These are phyloP conservation scores for Bombus ignitus DNA, from an alignment of 1,140 invertebrate species.

Conservation along the genomic window DNA sequence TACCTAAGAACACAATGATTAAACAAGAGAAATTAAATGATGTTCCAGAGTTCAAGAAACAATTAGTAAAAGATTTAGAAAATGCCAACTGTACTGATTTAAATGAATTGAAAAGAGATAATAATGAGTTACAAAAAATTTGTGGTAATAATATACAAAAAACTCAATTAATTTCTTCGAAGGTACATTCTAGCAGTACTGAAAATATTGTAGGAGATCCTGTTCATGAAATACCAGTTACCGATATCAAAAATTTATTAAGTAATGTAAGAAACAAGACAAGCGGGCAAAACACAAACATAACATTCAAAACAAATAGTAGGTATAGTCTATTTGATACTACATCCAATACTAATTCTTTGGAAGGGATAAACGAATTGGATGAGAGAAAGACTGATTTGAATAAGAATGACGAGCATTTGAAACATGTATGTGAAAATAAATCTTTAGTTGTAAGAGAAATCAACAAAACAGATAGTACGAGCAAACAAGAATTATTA, in stretches of 20 bases:
- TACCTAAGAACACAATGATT: constrained; percentile 40
- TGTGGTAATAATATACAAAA: background rate
- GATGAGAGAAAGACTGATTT: background rate
- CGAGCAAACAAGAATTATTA: background rate
- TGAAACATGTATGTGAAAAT: background rate
- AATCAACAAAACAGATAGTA: too few relatives aligned
- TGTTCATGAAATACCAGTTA: background rate
- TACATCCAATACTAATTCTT: background rate
- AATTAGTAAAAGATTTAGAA: background rate
- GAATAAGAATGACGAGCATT: background rate
- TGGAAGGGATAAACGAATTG: background rate
- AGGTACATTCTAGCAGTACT: background rate
- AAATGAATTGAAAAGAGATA: background rate
- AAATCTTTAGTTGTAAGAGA: background rate
- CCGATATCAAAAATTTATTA: background rate
- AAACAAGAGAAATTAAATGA: background rate
- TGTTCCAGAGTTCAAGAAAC: background rate
- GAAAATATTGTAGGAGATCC: background rate
- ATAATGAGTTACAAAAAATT: background rate
- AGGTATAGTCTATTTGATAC: background rate
- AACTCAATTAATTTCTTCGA: background rate
- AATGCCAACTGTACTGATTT: background rate
- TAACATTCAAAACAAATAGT: background rate
- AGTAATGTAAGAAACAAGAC: background rate
- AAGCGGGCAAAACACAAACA: background rate